Conservation (phyloP, 2,888 invertebrate species). For the Pseudococcus jackbeardsleyi region DNA sequence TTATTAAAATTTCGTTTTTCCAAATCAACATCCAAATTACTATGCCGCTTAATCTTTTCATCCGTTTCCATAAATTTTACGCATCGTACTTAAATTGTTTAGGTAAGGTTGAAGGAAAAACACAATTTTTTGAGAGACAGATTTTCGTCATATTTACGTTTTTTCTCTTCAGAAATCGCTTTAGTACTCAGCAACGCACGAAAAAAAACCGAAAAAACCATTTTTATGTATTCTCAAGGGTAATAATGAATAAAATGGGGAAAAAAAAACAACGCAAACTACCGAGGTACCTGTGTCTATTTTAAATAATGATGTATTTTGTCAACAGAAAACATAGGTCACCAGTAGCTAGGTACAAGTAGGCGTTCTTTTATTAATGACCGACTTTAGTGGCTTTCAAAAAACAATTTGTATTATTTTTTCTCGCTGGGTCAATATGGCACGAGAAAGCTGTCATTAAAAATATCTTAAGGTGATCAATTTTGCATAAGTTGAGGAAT, state of each 20-base stretch:
- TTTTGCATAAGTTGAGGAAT: no score
- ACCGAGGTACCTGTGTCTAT: not conserved
- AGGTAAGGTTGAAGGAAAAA: not conserved
- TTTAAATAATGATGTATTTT: not conserved
- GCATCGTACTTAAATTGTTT: not conserved
- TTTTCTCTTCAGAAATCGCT: not conserved
- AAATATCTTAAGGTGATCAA: no score
- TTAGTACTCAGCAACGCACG: not conserved
- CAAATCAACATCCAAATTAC: not conserved
- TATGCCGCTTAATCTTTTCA: not conserved
- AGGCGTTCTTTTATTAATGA: no score
- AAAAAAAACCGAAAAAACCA: not conserved
- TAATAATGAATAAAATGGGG: constrained; percentile 14
- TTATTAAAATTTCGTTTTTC: not conserved
- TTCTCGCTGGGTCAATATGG: no score
- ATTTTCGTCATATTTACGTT: not conserved
- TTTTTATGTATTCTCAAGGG: constrained; percentile 8
- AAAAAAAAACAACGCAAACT: not conserved
- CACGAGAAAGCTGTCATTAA: no score
- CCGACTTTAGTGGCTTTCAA: no score
- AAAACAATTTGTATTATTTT: no score
- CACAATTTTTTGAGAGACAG: not conserved
- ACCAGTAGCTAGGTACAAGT: no score
- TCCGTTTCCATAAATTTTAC: not conserved
- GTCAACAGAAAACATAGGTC: not conserved